phyloP scores from a whole-genome alignment of 2,888 invertebrate genomes.

The Cryptocephalus moraei region DNA sequence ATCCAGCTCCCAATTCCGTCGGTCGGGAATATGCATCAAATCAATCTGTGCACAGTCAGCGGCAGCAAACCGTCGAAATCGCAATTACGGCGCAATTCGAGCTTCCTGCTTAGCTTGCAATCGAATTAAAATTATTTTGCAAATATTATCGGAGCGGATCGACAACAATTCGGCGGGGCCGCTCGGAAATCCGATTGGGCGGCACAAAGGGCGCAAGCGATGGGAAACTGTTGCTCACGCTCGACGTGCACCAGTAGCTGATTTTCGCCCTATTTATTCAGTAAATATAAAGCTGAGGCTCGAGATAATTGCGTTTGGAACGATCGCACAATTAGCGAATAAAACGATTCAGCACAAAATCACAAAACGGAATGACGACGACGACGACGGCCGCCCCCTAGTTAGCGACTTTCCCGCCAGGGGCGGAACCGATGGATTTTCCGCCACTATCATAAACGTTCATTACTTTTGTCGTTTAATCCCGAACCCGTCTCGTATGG shows the following conservation, averaged over 20 bases:
- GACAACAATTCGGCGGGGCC: constrained; percentile 11
- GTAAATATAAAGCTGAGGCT: constrained; percentile 33
- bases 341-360: constrained; percentile 35
- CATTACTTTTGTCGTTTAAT: too few species aligned
- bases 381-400: too few species aligned
- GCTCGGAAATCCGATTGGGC: background rate
- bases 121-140: constrained; percentile 17
- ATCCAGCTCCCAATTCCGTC: too few species aligned
- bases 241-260: constrained; percentile 1
- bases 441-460: background rate
- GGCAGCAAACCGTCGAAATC: background rate
- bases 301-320: constrained; percentile 37
- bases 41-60: too few species aligned
- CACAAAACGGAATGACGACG: constrained; percentile 13
- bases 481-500: too few species aligned
- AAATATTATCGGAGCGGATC: constrained; percentile 13
- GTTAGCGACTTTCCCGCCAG: constrained; percentile 4
- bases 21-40: too few species aligned
- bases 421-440: constrained; percentile 2
- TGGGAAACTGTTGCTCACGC: constrained; percentile 28
- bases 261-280: constrained; percentile 33
- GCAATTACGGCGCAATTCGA: constrained; percentile 1
- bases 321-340: constrained; percentile 37
- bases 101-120: constrained; percentile 9
- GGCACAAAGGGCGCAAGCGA: constrained; percentile 7